Conservation (phyloP, 2,113 vertebrate genomes). For the Crotalus tigris region DNA sequence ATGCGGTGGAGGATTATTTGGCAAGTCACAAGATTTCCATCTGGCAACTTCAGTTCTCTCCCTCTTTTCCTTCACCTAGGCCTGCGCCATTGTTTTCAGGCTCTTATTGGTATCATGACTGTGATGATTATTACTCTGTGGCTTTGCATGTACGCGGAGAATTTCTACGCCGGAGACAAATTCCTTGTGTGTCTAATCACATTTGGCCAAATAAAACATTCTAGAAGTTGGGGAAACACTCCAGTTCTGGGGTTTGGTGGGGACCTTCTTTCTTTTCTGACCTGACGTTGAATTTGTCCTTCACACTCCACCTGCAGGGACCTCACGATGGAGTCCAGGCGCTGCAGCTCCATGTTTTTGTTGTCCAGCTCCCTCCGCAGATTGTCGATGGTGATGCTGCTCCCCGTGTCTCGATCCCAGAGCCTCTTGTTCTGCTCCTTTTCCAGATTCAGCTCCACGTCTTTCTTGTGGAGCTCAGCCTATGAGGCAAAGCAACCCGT, state of each 20-base stretch:
- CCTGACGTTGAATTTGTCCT: conserved; percentile 64
- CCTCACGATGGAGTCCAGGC: conserved; percentile 58
- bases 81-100: background rate
- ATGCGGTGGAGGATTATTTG: background rate
- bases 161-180: too few relatives aligned
- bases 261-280: conserved; percentile 19
- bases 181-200: too few relatives aligned
- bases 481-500: conserved; percentile 23
- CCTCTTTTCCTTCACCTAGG: background rate
- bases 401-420: conserved; percentile 56
- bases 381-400: conserved; percentile 56
- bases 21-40: background rate
- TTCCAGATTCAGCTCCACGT: conserved; percentile 63
- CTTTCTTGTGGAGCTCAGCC: conserved; percentile 60
- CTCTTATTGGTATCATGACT: too few relatives aligned
- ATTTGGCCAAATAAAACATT: too few relatives aligned
- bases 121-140: too few relatives aligned
- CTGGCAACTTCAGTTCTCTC: conserved; percentile 20
- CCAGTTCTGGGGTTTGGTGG: background rate
- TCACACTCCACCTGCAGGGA: conserved; percentile 55
- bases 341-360: conserved; percentile 62
- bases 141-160: too few relatives aligned
- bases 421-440: conserved; percentile 66
- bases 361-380: conserved; percentile 62
- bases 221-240: background rate